A percentile compares a stretch with the other conserved stretches of the same genome.
Evolutionary conservation across 2,797 vertebrate species (phyloP).

Genomic region (Dendrocincla tyrannina): DNA sequence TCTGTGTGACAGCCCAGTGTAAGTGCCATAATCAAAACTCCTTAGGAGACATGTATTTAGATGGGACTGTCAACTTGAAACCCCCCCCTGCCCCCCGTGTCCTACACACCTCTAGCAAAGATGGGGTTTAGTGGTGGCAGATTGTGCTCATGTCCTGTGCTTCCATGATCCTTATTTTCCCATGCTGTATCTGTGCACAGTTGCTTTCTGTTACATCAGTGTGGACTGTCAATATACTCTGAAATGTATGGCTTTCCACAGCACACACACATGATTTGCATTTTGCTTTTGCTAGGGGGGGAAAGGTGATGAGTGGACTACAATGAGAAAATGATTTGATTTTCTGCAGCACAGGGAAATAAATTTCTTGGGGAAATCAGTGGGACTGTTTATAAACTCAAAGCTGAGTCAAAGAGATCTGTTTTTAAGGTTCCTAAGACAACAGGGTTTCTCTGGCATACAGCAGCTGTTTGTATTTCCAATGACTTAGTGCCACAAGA

Average conservation of each 20-base stretch:
- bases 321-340: not conserved
- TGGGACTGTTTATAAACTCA: not conserved
- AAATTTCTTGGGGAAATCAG: not conserved
- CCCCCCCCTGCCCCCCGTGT: not conserved
- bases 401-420: not conserved
- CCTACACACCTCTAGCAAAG: not conserved
- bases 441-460: not conserved
- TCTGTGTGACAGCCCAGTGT: constrained; percentile 70
- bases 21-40: constrained; percentile 62
- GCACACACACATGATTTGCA: not conserved
- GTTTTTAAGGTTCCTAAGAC: not conserved
- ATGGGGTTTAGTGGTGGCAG: not conserved
- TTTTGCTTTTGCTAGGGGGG: not conserved
- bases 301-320: not conserved
- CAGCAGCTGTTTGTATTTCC: not conserved
- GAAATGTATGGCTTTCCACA: not conserved
- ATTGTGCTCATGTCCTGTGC: not conserved
- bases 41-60: not conserved
- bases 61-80: not conserved
- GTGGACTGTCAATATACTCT: not conserved
- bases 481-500: not conserved
- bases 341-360: not conserved
- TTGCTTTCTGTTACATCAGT: not conserved
- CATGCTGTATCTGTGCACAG: not conserved
- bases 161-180: not conserved